Conservation (phyloP, 35 echinoderm and acorn worm species). For the Hemicentrotus pulcherrimus region DNA sequence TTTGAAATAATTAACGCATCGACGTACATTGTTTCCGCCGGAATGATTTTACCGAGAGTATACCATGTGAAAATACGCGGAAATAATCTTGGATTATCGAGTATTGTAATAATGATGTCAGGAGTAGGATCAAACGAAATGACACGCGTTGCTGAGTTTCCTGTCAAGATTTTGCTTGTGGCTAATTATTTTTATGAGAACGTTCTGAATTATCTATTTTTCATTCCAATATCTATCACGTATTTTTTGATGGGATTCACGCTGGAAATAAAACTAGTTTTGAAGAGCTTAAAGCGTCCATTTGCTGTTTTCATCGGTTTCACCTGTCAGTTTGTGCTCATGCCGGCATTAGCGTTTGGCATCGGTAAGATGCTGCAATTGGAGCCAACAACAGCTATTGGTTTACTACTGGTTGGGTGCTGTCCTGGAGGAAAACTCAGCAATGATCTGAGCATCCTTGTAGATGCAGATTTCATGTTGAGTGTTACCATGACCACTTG, state of each 20-base stretch:
- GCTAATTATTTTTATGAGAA: neutral
- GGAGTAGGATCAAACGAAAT: slow-evolving; percentile 8
- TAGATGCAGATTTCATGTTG: slow-evolving; percentile 60
- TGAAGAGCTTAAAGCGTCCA: slow-evolving; percentile 44
- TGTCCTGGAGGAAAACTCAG: slow-evolving; percentile 67
- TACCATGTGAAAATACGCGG: neutral
- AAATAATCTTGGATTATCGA: neutral
- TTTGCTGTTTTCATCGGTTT: slow-evolving; percentile 46
- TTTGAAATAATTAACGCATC: slow-evolving; percentile 26
- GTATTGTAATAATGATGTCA: neutral
- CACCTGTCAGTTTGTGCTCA: slow-evolving; percentile 55
- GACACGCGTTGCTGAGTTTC: neutral
- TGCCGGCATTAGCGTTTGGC: slow-evolving; percentile 53
- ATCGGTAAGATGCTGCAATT: slow-evolving; percentile 52
- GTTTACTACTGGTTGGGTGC: slow-evolving; percentile 57
- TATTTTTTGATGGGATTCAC: slow-evolving; percentile 57
- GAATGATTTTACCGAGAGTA: neutral
- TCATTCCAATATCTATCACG: slow-evolving; percentile 34
- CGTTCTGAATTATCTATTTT: neutral
- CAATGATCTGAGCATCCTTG: slow-evolving; percentile 56
- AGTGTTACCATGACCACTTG: slow-evolving; percentile 68
- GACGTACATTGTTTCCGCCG: neutral
- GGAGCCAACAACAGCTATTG: slow-evolving; percentile 45
- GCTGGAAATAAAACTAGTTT: slow-evolving; percentile 51
- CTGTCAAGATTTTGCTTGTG: neutral